Evolutionary conservation across 23 tunicate genomes (phyloP).

Genomic region (Styela clava): DNA sequence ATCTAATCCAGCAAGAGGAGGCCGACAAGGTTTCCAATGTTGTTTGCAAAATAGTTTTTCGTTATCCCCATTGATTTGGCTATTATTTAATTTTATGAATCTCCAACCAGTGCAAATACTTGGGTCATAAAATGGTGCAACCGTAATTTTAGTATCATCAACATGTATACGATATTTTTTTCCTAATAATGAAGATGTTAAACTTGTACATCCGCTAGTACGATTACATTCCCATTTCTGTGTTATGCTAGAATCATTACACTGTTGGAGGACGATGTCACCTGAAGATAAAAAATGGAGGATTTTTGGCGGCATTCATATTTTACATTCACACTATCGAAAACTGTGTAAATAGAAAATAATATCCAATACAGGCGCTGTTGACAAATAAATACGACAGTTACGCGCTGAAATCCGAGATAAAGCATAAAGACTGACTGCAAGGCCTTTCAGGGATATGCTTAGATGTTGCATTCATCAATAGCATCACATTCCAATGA

Average conservation of each 20-base stretch:
- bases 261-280: not conserved
- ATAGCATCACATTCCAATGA: no score
- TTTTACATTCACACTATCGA: no score
- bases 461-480: no score
- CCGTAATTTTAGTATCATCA: not conserved
- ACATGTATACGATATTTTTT: not conserved
- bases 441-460: no score
- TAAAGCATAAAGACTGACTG: no score
- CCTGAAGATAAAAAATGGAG: not conserved
- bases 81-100: no score
- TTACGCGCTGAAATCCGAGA: no score
- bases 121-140: not conserved
- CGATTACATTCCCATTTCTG: not conserved
- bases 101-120: not conserved
- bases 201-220: not conserved
- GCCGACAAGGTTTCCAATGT: slow-evolving; percentile 23
- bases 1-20: slow-evolving; percentile 32
- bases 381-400: no score
- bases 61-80: not conserved
- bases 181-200: not conserved
- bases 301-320: no score
- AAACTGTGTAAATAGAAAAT: no score
- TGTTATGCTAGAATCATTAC: not conserved
- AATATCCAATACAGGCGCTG: no score
- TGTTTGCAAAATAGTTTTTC: slow-evolving; percentile 10